A percentile compares a stretch with the other conserved stretches of the same genome.
Evolutionary conservation across 1,140 invertebrate genomes (phyloP).

Genomic region (Diorhabda sublineata): DNA sequence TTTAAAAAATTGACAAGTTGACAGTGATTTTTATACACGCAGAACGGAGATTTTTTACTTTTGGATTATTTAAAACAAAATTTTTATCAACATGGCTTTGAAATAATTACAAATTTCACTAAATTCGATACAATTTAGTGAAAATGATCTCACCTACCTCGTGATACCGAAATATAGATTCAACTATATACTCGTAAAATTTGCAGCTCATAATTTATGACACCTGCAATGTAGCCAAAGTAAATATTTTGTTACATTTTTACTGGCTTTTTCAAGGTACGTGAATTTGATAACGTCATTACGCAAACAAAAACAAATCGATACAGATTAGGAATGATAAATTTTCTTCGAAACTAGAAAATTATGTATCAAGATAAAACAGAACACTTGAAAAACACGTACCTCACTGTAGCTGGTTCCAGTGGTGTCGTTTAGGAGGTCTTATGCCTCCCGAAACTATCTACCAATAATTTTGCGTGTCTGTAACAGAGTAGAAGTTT

Average conservation of each 20-base stretch:
- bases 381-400: neutral
- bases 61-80: no score
- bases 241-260: neutral
- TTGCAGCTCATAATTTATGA: neutral
- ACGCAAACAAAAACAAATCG: conserved; percentile 15
- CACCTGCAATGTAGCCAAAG: neutral
- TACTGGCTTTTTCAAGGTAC: neutral
- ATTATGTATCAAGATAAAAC: conserved; percentile 9
- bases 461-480: neutral
- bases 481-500: no score
- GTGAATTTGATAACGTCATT: conserved; percentile 13
- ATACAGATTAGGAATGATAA: conserved; percentile 13
- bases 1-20: no score
- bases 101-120: no score
- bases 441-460: neutral
- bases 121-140: no score
- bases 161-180: no score
- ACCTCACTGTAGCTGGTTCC: neutral
- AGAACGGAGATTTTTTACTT: no score
- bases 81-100: no score
- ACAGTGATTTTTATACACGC: no score
- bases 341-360: neutral
- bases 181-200: no score
- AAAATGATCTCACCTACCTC: no score
- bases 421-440: neutral